Base-by-base conservation (phyloP, 2,888 invertebrate genomes). In the Apoderus coryli region DNA sequence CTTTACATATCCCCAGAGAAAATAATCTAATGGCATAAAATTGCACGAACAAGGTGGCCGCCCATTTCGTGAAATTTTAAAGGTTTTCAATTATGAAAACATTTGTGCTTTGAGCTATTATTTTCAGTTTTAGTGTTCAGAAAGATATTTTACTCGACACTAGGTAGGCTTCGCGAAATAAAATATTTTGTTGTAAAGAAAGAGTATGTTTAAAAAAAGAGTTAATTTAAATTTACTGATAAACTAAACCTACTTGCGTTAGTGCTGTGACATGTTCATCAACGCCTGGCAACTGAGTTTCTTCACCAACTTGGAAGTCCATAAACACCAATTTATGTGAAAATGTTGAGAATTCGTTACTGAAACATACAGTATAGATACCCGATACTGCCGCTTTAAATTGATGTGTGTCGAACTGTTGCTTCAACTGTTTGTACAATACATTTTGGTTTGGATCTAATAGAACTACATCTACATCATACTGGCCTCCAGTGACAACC, bases 281-380 rank as follows among this genome's bases (percentile, higher is more conserved):
- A 32, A 85, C 60, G 10, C 88, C 88, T 9, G 86, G 85, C 13
- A 88, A 59, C 1, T 84, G 73, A 26, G 72, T 68, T 56, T 92
- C 90, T 10, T 92, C 89, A 3, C 93, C 93, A 14, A 90, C 86
- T 72, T 90, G 86, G 49, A 96, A 80, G 57, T 95, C 95, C 78
- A 98, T 88, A 59, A 96, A 98, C 13, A 98, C 89, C 41, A 95
- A 70, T 61, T 98, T 98, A 56, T 98, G 96, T 4, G 93, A 89
- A 60, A 96, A 95, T 31, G 96, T 95, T 27, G 96, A 96, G 58
- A 98, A 98, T 59, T 98, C 93, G 63, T 99, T 98, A 56, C 93
- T 92, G 60, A 98, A 98, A 61, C 98, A 95, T 7, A 81, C 81
- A 39, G 76, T 72, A 52, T 88, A 89, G 1, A 79, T 64, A 38